Evolutionary conservation across 2,888 invertebrate species (phyloP), one percentile per base, ranked within the genome.

Genomic region (Didymodactylos carnosus): DNA sequence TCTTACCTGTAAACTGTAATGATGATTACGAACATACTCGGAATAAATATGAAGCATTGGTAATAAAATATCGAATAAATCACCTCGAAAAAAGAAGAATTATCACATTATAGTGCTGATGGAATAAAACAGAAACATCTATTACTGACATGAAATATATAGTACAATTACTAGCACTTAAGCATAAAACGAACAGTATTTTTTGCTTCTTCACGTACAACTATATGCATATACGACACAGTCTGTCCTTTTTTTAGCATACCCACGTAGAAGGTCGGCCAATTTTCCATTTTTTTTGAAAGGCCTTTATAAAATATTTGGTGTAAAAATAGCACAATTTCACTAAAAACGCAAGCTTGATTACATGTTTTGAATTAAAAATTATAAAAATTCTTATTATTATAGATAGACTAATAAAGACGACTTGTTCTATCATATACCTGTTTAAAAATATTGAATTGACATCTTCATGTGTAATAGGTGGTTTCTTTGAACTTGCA

Each of bases 1-100:
- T 2, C 19, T 35, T 62, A 62, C 62, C 85, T 93, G 92, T 73
- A 93, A 87, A 77, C 91, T 91, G 86, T 91, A 93, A 84, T 93
- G 92, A 82, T 93, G 93, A 84, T 92, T 93, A 76, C 93, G 85
- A 72, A 93, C 92, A 83, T 92, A 93, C 86, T 93, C 92, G 85
- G 92, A 92, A 85, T 93, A 93, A 81, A 93, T 93, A 79, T 90
- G 90, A 84, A 93, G 85, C 92, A 93, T 93, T 72, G 93, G 92
- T 77, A 93, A 87, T 79, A 93, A 86, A 91, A 93, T 92, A 84
- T 92, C 91, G 86, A 93, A 93, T 81, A 93, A 86, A 84, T 93
- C 93, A 81, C 92, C 92, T 91, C 86, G n/a, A 62, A 35, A 10
- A 62, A 25, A 49, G 77, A 85, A 75, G 76, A 43, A 43, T 35